Percentiles rank a stretch among this genome's conserved stretches.
These are phyloP conservation scores for Lepus timidus DNA, from an alignment of 2,113 vertebrate genomes.

Conservation along the genomic window DNA sequence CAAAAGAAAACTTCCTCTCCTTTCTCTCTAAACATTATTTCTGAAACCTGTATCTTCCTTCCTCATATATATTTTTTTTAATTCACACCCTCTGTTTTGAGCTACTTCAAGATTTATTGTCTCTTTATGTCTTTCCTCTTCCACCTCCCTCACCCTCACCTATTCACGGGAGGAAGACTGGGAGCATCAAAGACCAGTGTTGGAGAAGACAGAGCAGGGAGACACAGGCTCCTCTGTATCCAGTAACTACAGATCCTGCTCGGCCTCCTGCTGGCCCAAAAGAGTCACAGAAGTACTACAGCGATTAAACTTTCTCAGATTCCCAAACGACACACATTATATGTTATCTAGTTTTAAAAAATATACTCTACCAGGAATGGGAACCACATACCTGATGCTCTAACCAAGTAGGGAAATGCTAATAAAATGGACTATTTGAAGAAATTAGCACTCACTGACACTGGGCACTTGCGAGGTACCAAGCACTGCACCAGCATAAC, in stretches of 20 bases:
- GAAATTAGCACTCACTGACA: background rate
- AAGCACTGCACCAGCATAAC: background rate
- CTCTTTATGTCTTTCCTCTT: no score
- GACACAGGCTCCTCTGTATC: background rate
- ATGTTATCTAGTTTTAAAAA: slow-evolving; percentile 30
- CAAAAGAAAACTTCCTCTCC: background rate
- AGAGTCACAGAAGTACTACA: background rate
- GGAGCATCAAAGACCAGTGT: background rate
- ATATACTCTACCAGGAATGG: background rate
- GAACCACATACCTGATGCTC: background rate
- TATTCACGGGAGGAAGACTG: background rate
- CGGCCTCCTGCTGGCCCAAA: background rate
- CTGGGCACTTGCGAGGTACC: background rate
- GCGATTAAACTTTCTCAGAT: background rate
- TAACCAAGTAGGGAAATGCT: background rate
- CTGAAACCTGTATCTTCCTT: background rate
- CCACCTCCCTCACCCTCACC: background rate
- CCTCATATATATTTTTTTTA: background rate
- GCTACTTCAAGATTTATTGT: background rate
- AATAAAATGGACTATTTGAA: background rate
- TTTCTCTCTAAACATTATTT: slow-evolving; percentile 50
- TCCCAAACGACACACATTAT: background rate
- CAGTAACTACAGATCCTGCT: background rate
- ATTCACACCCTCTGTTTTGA: background rate
- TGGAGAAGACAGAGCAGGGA: background rate